Evolutionary conservation across 53 echinoderm and acorn worm species (phyloP), one percentile per base, ranked within the genome.

Genomic region (Crossaster papposus): DNA sequence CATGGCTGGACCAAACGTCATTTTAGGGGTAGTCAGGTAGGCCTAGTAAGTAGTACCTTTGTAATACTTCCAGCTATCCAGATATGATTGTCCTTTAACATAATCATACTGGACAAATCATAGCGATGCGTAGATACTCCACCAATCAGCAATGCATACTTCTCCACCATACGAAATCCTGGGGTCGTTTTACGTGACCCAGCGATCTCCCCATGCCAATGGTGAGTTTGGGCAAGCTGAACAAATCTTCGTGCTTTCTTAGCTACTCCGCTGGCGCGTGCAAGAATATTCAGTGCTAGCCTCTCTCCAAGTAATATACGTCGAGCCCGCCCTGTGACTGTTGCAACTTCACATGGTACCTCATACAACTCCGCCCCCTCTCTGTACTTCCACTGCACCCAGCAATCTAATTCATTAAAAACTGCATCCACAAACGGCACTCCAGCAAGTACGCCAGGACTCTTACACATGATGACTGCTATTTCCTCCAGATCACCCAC

Each of bases 11-110:
- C 6, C 44, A 5, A 7, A 44, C 9, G 44, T 9, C 9, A 9
- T 9, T 7, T 5, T 44, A 44, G 44, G 44, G 44, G 44, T 44
- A n/a, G 44, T 63, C 37, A 33, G 5, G 18, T 28, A 33, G 31
- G 18, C 18, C 8, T 36, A 8, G 20, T 29, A 2, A 77, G 18
- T 38, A 36, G 35, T 81, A 96, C 98, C 93, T 92, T 91, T 91
- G 92, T 89, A 17, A 97, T 97, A 71, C 95, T 97, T 30, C 98
- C 98, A 51, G 98, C 94, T 24, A 89, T 93, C 98, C 98, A 97
- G 70, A 97, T 97, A 82, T 97, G 98, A 64, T 97, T 97, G 90
- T 97, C 98, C 62, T 97, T 97, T 58, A 97, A 63, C 98, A 97
- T 97, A 4, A 97, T 97, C 98, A 97, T 96, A 75, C 96, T 96